Base-by-base conservation (phyloP, 1,140 invertebrate genomes). In the Caerostris darwini region DNA sequence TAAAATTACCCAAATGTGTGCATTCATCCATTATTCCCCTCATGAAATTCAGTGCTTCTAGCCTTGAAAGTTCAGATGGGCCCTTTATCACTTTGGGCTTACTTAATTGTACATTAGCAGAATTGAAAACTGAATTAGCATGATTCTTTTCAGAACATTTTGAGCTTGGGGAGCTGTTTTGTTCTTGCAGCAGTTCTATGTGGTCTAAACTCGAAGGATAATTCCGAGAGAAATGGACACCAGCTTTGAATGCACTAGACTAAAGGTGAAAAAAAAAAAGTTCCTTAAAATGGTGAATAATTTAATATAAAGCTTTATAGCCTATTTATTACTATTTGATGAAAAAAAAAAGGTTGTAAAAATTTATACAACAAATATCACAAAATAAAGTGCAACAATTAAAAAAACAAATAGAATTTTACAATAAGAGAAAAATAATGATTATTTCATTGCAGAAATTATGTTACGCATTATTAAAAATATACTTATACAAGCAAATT, bases 1-100 rank as follows among this genome's bases (percentile, higher is more conserved):
- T 97, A 95, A 99, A 99, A 96, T 99, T 99, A 93, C 97, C 98
- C 3, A 99, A 96, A 96, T 99, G 99, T 3, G 99, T 99, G 96
- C 98, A 99, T 96, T 99, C 98, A 95, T 99, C 99, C 99, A 99
- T 99, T 94, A 99, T 97, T 0, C 99, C 99, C 54, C 98, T 97
- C 99, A 99, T 99, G 95, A 99, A 99, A 96, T 98, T 97, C 10
- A 99, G 95, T 3, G 98, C 98, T 95, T 94, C 64, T 5, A 94
- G n/a, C 10, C 82, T 86, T 56, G 88, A 92, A 54, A 94, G 64
- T 53, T 92, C 94, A 12, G 88, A 34, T 1, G 50, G n/a, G 12
- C 67, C 87, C 34, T 58, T 56, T 50, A 61, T n/a, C 53, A 34
- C 64, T 53, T 89, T 54, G 14, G 69, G 77, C 17, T 56, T 82